A percentile compares a stretch with the other conserved stretches of the same genome.
These are phyloP conservation scores for Pollenia amentaria DNA, from an alignment of 2,888 invertebrate species.

Conservation along the genomic window DNA sequence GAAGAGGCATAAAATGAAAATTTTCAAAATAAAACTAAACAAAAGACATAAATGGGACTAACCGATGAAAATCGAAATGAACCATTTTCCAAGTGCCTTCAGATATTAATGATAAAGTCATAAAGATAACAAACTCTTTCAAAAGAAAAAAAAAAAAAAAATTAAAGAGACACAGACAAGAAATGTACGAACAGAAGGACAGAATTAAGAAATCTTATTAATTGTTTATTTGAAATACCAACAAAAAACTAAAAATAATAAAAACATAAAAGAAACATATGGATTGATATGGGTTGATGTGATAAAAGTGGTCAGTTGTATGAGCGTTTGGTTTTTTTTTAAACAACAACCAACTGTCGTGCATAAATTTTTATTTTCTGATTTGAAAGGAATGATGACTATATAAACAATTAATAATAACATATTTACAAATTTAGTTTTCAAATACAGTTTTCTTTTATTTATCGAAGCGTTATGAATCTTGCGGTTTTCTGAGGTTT, in stretches of 20 bases:
- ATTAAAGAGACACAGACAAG: slow-evolving; percentile 63
- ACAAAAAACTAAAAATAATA: not conserved
- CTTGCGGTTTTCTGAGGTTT: not conserved
- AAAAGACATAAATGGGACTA: slow-evolving; percentile 22
- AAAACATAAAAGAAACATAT: slow-evolving; percentile 77
- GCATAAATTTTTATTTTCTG: not conserved
- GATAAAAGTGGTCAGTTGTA: slow-evolving; percentile 48
- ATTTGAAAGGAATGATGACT: slow-evolving; percentile 40
- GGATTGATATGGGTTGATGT: slow-evolving; percentile 73
- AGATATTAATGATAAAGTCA: slow-evolving; percentile 77
- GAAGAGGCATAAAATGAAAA: slow-evolving; percentile 78
- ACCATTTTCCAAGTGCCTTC: slow-evolving; percentile 58
- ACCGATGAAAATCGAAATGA: slow-evolving; percentile 46
- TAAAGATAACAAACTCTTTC: slow-evolving; percentile 80
- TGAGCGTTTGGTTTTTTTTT: slow-evolving; percentile 9
- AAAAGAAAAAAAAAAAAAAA: slow-evolving; percentile 42
- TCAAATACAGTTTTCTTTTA: slow-evolving; percentile 4
- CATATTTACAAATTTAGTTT: not conserved
- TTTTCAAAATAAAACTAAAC: slow-evolving; percentile 76
- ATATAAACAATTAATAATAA: not conserved
- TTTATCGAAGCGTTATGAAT: slow-evolving; percentile 3
- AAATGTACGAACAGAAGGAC: slow-evolving; percentile 17
- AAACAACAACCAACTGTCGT: slow-evolving; percentile 33
- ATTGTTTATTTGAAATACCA: slow-evolving; percentile 74
- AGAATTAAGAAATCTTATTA: slow-evolving; percentile 15